A percentile compares a stretch with the other conserved stretches of the same genome.
Conservation (phyloP, 2,113 vertebrate species). For the Bujurquina vittata region DNA sequence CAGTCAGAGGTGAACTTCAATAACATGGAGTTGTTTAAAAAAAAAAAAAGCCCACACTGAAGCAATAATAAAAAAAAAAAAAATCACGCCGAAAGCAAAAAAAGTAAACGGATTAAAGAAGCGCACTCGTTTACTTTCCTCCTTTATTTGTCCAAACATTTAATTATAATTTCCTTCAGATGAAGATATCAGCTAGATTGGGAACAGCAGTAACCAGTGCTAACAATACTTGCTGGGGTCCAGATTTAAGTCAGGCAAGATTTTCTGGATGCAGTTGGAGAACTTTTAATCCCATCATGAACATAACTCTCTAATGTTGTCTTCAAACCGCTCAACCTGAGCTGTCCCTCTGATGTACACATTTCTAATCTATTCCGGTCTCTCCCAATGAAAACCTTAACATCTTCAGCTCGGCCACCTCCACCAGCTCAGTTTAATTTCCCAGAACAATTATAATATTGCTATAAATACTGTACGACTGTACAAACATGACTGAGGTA, state of each 20-base stretch:
- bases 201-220: background rate
- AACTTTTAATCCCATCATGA: background rate
- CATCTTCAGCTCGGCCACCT: background rate
- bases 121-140: slow-evolving; percentile 57
- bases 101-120: background rate
- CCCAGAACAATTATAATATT: background rate
- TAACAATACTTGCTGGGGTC: background rate
- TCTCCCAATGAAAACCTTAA: background rate
- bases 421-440: background rate
- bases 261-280: background rate
- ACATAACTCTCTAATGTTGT: background rate
- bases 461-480: background rate
- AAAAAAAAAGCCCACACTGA: slow-evolving; percentile 19
- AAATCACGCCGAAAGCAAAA: slow-evolving; percentile 25
- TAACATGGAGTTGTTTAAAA: background rate
- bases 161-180: background rate
- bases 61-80: background rate
- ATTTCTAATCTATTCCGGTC: background rate
- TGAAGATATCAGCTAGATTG: background rate
- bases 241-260: background rate
- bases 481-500: background rate
- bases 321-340: background rate
- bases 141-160: background rate
- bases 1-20: slow-evolving; percentile 3
- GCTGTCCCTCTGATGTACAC: background rate